Evolutionary conservation across 2,797 vertebrate genomes (phyloP), one percentile per base, ranked within the genome.

Genomic region (Macrochelys suwanniensis): DNA sequence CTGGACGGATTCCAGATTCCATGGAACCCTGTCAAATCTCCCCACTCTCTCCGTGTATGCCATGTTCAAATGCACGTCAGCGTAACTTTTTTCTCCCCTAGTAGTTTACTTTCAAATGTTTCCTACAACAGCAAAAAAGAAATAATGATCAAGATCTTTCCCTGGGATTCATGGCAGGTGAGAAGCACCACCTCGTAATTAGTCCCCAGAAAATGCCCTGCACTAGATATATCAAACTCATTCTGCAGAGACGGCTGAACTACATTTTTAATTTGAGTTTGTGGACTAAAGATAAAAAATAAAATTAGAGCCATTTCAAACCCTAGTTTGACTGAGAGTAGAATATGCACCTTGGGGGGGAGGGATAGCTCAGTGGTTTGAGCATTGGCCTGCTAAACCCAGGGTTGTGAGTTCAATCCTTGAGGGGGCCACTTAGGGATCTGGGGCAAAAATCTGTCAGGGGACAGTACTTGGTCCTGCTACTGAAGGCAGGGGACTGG

Each of bases 61-160:
- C 0, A 4, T 84, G 54, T 77, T 94, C 88, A 76, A 89, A 94
- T 59, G 61, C 81, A 50, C 17, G 54, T 8, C 84, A 59, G 12
- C 23, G 11, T 28, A 88, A 91, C 77, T 85, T 94, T 82, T 90
- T 83, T 57, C 81, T 90, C 68, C 90, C 90, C 71, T 59, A 17
- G 33, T 25, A 85, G 90, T 42, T 95, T 82, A 80, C 78, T 92
- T 84, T 87, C 84, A 80, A 84, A 84, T 53, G 50, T 77, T 89
- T 94, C 86, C 89, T 82, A 74, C 86, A 95, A 68, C 13, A 80
- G 85, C 54, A 80, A 85, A 95, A 94, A 83, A 59, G 50, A 57
- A 93, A 89, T 77, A 88, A 57, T 37, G 47, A 37, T 87, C 65
- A 82, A 92, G 89, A 76, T 42, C 42, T 16, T 88, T 94, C 25